phyloP scores from a whole-genome alignment of 1,140 invertebrate genomes.

The Luehdorfia chinensis region DNA sequence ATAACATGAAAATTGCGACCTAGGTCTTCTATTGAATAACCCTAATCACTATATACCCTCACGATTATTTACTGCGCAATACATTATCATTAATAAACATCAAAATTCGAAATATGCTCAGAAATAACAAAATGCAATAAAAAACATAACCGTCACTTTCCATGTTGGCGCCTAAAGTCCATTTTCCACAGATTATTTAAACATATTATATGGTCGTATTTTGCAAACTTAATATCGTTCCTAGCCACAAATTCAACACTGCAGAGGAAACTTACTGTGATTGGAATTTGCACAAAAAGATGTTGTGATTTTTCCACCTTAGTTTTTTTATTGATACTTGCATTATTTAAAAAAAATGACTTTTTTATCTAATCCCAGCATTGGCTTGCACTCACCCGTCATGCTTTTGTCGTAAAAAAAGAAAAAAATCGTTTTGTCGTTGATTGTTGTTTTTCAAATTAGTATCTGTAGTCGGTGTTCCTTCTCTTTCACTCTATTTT shows the following conservation, averaged over 20 bases:
- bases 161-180: too few species aligned
- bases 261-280: conserved; percentile 39
- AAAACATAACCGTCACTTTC: too few species aligned
- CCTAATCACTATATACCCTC: too few species aligned
- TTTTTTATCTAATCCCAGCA: conserved; percentile 45
- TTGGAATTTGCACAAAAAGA: conserved; percentile 55
- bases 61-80: too few species aligned
- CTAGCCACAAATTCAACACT: conserved; percentile 27
- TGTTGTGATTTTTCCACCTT: conserved; percentile 34
- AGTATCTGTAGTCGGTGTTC: conserved; percentile 72
- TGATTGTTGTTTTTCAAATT: conserved; percentile 50
- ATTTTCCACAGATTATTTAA: too few species aligned
- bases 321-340: conserved; percentile 32
- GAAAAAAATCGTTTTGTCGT: conserved; percentile 42
- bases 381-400: conserved; percentile 68
- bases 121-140: too few species aligned
- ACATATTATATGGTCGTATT: too few species aligned
- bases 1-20: too few species aligned
- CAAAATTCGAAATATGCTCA: too few species aligned
- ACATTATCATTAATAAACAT: too few species aligned
- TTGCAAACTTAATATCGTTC: conserved; percentile 19
- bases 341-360: conserved; percentile 33
- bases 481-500: conserved; percentile 69
- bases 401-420: conserved; percentile 56
- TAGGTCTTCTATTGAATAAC: too few species aligned